Evolutionary conservation across 2,888 invertebrate genomes (phyloP).

Genomic region (Drosophila buzzatii): DNA sequence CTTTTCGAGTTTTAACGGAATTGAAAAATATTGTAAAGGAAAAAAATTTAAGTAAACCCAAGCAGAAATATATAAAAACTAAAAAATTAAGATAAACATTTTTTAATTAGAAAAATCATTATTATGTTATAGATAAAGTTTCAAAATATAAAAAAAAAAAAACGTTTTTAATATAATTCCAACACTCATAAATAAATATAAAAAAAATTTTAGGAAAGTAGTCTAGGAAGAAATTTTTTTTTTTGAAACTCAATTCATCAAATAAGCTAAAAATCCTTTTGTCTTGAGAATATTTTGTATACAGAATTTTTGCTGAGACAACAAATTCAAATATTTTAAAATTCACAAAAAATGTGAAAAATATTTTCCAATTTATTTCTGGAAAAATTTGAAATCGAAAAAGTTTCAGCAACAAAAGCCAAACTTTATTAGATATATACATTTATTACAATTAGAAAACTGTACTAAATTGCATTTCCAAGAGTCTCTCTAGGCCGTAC

Average conservation of each 20-base stretch:
- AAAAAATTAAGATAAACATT: too few relatives aligned
- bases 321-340: neutral
- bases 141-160: too few relatives aligned
- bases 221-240: neutral
- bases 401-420: slow-evolving; percentile 27
- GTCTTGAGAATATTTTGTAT: neutral
- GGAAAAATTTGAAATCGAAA: neutral
- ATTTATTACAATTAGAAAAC: slow-evolving; percentile 1
- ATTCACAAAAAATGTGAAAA: neutral
- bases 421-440: neutral
- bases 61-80: neutral
- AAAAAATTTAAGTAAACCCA: neutral
- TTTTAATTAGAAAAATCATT: too few relatives aligned
- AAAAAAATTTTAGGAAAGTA: too few relatives aligned
- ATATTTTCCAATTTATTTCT: neutral
- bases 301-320: neutral
- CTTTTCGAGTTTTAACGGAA: neutral
- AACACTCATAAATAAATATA: too few relatives aligned
- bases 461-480: slow-evolving; percentile 52
- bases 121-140: too few relatives aligned
- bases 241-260: neutral
- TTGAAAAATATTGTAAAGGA: neutral
- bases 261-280: neutral
- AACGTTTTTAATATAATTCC: too few relatives aligned
- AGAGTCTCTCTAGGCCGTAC: slow-evolving; percentile 69